Evolutionary conservation across 2,113 vertebrate species (phyloP).

Genomic region (Paralichthys olivaceus): DNA sequence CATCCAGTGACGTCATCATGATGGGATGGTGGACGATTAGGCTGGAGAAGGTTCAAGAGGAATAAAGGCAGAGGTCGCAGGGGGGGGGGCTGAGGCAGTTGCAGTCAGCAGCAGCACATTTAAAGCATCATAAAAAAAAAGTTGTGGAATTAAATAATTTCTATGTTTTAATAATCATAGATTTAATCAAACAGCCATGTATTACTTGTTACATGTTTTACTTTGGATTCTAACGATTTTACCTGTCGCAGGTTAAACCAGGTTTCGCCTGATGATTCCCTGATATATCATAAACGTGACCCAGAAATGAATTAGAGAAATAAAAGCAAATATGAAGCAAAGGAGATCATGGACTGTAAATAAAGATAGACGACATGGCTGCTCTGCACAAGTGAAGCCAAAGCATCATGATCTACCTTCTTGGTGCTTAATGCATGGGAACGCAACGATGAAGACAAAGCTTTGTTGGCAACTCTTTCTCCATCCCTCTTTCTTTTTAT

Average conservation of each 20-base stretch:
- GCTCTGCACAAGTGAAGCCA: too few relatives aligned
- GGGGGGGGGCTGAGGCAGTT: not conserved
- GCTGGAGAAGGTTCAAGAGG: constrained; percentile 21
- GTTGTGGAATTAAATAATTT: not conserved
- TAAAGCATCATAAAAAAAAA: too few relatives aligned
- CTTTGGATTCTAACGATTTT: not conserved
- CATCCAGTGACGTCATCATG: not conserved
- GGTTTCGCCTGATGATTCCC: too few relatives aligned
- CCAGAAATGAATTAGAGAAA: not conserved
- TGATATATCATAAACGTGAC: too few relatives aligned
- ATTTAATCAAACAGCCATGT: too few relatives aligned
- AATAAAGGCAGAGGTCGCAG: not conserved
- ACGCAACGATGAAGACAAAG: too few relatives aligned
- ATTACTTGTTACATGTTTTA: not conserved
- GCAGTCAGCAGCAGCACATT: not conserved
- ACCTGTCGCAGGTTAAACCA: not conserved
- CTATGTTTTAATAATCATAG: not conserved
- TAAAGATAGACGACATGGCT: too few relatives aligned
- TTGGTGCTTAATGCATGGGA: too few relatives aligned
- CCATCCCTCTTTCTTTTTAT: not conserved
- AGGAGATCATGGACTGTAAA: not conserved
- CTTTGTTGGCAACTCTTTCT: not conserved
- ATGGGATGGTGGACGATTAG: constrained; percentile 12
- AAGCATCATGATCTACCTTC: too few relatives aligned
- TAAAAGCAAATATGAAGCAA: not conserved